These are phyloP conservation scores for Boloria selene DNA, from an alignment of 2,888 invertebrate genomes.

Conservation along the genomic window DNA sequence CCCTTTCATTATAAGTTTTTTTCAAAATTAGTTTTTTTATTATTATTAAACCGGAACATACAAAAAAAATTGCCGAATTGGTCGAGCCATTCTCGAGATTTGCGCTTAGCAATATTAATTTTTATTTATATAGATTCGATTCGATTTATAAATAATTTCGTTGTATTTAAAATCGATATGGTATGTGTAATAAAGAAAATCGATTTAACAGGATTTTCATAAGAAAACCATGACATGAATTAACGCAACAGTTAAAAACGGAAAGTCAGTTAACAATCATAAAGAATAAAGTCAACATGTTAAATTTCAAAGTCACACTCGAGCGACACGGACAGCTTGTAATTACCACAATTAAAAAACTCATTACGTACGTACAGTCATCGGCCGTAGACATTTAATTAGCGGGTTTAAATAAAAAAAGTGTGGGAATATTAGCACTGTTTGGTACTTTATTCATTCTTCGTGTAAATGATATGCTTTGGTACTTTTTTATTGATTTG, in stretches of 20 bases:
- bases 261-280: slow-evolving; percentile 26
- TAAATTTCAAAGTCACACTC: slow-evolving; percentile 37
- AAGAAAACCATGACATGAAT: not conserved
- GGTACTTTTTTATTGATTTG: not conserved
- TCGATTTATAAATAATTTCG: no score
- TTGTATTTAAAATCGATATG: no score
- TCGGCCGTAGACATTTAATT: slow-evolving; percentile 42
- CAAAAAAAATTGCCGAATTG: no score
- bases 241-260: slow-evolving; percentile 23
- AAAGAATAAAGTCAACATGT: slow-evolving; percentile 30
- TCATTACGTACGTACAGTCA: slow-evolving; percentile 56
- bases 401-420: slow-evolving; percentile 31
- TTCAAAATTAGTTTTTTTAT: no score
- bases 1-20: no score
- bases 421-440: slow-evolving; percentile 40
- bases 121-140: no score
- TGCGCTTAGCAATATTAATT: no score
- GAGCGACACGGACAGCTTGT: slow-evolving; percentile 43
- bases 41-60: no score
- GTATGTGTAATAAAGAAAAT: no score
- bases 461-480: not conserved
- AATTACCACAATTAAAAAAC: slow-evolving; percentile 60
- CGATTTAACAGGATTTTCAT: not conserved
- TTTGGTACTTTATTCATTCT: slow-evolving; percentile 25
- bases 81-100: no score